Base-by-base conservation (phyloP, 2,888 invertebrate genomes). In the Ophion obscuratus region DNA sequence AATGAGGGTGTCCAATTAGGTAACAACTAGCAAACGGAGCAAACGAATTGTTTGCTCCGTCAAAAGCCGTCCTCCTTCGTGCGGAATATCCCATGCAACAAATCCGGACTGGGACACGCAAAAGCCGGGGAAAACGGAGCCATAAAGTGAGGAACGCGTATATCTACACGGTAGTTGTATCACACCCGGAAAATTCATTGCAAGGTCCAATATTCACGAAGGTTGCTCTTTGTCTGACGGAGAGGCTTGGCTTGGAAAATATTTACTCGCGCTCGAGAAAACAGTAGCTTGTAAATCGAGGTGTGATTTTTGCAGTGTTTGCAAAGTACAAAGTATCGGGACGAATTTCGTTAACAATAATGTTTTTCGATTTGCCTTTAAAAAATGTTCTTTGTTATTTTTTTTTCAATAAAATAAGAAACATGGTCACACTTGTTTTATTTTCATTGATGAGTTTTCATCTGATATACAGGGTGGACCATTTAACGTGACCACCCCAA, bases 61-160 rank as follows among this genome's bases (percentile, higher is more conserved):
- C 44, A 27, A 44, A 17, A 62, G 31, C 17, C 44, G 27, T 62
- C 0, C 27, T 17, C 24, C 17, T 24, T 74, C 44, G 44, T 14
- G 47, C 11, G 14, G 10, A 44, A 27, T 17, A 62, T 2, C 24
- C 17, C 44, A 24, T 74, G 20, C 44, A 47, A 44, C 9, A 24
- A 62, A 62, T 27, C n/a, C 31, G 74, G 74, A 68, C 73, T 40
- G 62, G 77, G 62, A 70, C 74, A 78, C 47, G 47, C 68, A 73
- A 20, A 74, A 78, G 62, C 74, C n/a, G 27, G 20, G 78, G 20
- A 11, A 47, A 67, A 20, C 20, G 68, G 67, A n/a, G 20, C 73
- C 73, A 73, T 67, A 68, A 77, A 57, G 81, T 61, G 27, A 40
- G 57, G 11, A n/a, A 61, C 64, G 53, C 76, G 73, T 47, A 79